These are phyloP conservation scores for Protonibea diacanthus DNA, from an alignment of 2,797 vertebrate species.

Conservation along the genomic window DNA sequence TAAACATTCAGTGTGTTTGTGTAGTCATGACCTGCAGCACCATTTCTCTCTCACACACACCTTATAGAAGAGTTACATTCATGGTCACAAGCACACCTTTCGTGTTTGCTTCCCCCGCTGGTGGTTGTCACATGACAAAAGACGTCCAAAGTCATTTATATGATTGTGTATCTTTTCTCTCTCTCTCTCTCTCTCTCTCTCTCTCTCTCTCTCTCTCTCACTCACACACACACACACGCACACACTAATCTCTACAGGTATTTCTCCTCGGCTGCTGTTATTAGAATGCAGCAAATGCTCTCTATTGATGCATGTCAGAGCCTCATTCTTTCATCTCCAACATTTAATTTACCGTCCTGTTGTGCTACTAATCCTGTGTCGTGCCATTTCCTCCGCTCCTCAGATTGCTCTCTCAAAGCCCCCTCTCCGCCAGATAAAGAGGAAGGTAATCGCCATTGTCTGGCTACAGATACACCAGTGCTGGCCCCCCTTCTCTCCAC, in stretches of 20 bases:
- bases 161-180: constrained; percentile 78
- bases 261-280: constrained; percentile 89
- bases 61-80: constrained; percentile 55
- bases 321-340: constrained; percentile 95
- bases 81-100: constrained; percentile 61
- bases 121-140: constrained; percentile 75
- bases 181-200: constrained; percentile 28
- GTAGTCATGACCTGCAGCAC: constrained; percentile 29
- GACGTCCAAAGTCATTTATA: constrained; percentile 80
- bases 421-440: constrained; percentile 98
- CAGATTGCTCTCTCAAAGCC: constrained; percentile 97
- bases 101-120: constrained; percentile 52
- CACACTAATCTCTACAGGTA: constrained; percentile 91
- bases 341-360: constrained; percentile 97
- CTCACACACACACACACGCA: constrained; percentile 32
- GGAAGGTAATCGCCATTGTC: constrained; percentile 98
- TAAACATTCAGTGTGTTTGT: constrained; percentile 34
- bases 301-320: constrained; percentile 92
- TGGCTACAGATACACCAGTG: constrained; percentile 93
- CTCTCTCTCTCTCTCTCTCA: not conserved
- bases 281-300: constrained; percentile 89
- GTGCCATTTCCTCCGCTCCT: constrained; percentile 98
- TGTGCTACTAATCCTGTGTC: constrained; percentile 98
- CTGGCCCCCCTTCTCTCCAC: constrained; percentile 87
- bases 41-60: constrained; percentile 31